Percentiles rank a stretch among this genome's conserved stretches.
Evolutionary conservation across 2,113 vertebrate genomes (phyloP).

Genomic region (Notarius quadriscutis): DNA sequence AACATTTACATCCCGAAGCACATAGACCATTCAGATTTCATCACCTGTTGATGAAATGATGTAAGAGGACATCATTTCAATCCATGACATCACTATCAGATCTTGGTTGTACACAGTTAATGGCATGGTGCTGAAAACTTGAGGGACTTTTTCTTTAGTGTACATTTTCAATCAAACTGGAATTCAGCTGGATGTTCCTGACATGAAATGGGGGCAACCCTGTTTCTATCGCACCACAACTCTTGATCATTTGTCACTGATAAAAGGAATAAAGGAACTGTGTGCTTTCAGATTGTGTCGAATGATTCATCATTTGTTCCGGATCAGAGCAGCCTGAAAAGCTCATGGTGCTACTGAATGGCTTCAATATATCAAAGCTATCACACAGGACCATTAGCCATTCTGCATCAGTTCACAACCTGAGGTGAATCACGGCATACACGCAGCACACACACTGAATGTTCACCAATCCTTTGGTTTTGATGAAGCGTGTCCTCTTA

Average conservation of each 20-base stretch:
- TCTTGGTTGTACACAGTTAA: background rate
- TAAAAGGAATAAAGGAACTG: slow-evolving; percentile 21
- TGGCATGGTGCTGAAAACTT: background rate
- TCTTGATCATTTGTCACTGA: background rate
- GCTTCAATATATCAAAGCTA: slow-evolving; percentile 37
- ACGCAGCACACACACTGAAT: background rate
- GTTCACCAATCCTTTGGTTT: slow-evolving; percentile 45
- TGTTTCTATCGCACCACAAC: background rate
- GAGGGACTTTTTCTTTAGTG: background rate
- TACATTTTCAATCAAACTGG: slow-evolving; percentile 6
- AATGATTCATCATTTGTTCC: slow-evolving; percentile 35
- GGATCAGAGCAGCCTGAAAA: slow-evolving; percentile 9
- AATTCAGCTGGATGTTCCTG: slow-evolving; percentile 15
- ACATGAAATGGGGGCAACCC: slow-evolving; percentile 1
- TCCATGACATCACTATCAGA: slow-evolving; percentile 28
- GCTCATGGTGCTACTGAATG: slow-evolving; percentile 24
- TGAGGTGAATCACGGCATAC: slow-evolving; percentile 38
- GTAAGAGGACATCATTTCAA: slow-evolving; percentile 82
- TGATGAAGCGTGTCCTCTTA: slow-evolving; percentile 24
- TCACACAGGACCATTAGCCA: slow-evolving; percentile 20
- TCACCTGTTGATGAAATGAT: slow-evolving; percentile 72
- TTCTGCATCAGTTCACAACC: slow-evolving; percentile 27
- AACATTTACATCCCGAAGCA: slow-evolving; percentile 91
- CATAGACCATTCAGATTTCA: slow-evolving; percentile 73
- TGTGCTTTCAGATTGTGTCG: slow-evolving; percentile 7